Evolutionary conservation across 2,113 vertebrate genomes (phyloP).

Genomic region (Acrocephalus kingi): DNA sequence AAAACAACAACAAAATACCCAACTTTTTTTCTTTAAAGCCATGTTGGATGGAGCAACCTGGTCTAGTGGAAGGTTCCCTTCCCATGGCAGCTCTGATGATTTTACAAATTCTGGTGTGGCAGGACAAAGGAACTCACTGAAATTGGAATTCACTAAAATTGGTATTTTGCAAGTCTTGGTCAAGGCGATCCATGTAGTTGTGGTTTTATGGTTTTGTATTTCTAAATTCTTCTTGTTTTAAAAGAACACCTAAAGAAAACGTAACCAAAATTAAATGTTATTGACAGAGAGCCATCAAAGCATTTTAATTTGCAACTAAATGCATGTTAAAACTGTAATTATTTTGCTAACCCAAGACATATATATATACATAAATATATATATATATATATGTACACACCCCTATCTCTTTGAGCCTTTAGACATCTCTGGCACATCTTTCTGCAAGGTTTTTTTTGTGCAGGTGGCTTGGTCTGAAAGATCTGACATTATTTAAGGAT

Average conservation of each 20-base stretch:
- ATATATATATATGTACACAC: rapidly evolving
- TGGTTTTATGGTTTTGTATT: not conserved
- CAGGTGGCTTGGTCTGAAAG: not conserved
- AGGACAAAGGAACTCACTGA: not conserved
- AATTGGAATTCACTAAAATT: not conserved
- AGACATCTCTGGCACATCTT: rapidly evolving
- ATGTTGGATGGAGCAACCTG: rapidly evolving
- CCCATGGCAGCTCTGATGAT: rapidly evolving
- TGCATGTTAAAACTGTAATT: not conserved
- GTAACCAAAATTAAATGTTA: not conserved
- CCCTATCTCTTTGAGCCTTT: not conserved
- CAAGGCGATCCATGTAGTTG: rapidly evolving
- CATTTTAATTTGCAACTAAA: not conserved
- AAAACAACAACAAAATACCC: not conserved
- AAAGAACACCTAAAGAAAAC: not conserved
- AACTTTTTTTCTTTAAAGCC: not conserved
- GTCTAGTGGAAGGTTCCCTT: not conserved
- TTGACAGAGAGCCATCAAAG: not conserved
- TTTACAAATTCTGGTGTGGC: not conserved
- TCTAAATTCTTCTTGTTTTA: not conserved
- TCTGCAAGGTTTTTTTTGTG: rapidly evolving
- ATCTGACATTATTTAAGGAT: not conserved
- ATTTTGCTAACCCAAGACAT: not conserved
- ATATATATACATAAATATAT: not conserved
- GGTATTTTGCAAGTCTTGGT: not conserved